Conservation (phyloP, 2,888 invertebrate genomes). For the Eucriotettix oculatus region DNA sequence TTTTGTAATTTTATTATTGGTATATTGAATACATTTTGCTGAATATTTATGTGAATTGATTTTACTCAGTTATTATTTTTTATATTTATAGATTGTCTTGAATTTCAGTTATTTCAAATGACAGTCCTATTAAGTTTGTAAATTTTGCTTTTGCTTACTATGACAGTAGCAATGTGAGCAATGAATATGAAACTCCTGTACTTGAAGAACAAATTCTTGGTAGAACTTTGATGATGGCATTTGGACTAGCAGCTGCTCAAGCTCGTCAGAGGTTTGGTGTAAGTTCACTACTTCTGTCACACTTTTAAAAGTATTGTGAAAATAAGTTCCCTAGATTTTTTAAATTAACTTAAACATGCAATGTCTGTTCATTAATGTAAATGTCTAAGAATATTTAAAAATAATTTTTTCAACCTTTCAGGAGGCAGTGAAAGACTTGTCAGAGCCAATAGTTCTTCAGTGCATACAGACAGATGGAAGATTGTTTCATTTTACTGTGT, state of each 20-base stretch:
- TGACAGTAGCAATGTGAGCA: slow-evolving; percentile 44
- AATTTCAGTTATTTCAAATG: background rate
- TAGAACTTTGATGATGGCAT: slow-evolving; percentile 54
- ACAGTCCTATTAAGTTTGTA: background rate
- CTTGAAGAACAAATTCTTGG: slow-evolving; percentile 49
- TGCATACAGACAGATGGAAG: slow-evolving; percentile 66
- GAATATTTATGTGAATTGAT: too few relatives aligned
- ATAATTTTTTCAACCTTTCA: slow-evolving; percentile 20
- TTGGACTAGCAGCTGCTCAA: slow-evolving; percentile 56
- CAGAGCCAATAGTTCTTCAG: slow-evolving; percentile 66
- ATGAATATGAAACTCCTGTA: slow-evolving; percentile 50
- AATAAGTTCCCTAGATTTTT: slow-evolving; percentile 2
- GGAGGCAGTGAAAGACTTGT: slow-evolving; percentile 42
- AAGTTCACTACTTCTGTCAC: slow-evolving; percentile 18
- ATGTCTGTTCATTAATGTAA: too few relatives aligned
- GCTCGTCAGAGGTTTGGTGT: slow-evolving; percentile 62
- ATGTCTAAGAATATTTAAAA: too few relatives aligned
- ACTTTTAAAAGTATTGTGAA: slow-evolving; percentile 8
- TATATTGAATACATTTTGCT: too few relatives aligned
- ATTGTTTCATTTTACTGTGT: slow-evolving; percentile 61
- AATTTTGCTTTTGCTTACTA: slow-evolving; percentile 67
- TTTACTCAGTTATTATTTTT: too few relatives aligned
- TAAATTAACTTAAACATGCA: too few relatives aligned
- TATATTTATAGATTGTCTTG: too few relatives aligned
- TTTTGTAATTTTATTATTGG: too few relatives aligned